Percentiles rank a stretch among this genome's conserved stretches.
These are phyloP conservation scores for Mormyrops attenuatus DNA, from an alignment of 2,797 vertebrate species.

Conservation along the genomic window DNA sequence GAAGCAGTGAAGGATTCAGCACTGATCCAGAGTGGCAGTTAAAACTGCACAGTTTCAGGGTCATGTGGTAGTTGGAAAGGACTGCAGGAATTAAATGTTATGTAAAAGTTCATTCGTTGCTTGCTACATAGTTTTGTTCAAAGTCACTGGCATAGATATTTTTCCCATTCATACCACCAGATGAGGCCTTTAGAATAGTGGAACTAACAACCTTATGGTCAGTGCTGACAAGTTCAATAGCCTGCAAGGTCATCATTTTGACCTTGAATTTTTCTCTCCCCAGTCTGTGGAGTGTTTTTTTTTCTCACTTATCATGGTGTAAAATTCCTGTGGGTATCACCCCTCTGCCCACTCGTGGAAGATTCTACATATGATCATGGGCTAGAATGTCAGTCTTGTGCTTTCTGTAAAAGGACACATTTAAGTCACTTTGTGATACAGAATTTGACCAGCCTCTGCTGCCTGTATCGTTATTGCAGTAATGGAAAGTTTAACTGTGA, in stretches of 20 bases:
- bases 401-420: neutral
- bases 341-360: neutral
- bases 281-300: neutral
- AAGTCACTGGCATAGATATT: neutral
- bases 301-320: neutral
- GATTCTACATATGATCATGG: neutral
- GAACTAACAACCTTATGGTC: neutral
- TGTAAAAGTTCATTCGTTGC: neutral
- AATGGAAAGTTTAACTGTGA: neutral
- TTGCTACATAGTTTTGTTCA: neutral
- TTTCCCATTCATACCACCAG: neutral
- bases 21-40: neutral
- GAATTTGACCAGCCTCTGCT: neutral
- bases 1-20: neutral
- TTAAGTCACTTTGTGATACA: neutral
- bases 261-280: neutral
- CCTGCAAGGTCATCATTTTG: neutral
- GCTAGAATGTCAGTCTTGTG: neutral
- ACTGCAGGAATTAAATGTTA: neutral
- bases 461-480: neutral
- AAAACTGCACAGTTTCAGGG: neutral
- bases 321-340: neutral
- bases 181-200: neutral
- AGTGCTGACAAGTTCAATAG: neutral
- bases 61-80: neutral